Percentiles rank a stretch among this genome's conserved stretches.
Evolutionary conservation across 2,888 invertebrate genomes (phyloP).

Genomic region (Harpalus rubripes): DNA sequence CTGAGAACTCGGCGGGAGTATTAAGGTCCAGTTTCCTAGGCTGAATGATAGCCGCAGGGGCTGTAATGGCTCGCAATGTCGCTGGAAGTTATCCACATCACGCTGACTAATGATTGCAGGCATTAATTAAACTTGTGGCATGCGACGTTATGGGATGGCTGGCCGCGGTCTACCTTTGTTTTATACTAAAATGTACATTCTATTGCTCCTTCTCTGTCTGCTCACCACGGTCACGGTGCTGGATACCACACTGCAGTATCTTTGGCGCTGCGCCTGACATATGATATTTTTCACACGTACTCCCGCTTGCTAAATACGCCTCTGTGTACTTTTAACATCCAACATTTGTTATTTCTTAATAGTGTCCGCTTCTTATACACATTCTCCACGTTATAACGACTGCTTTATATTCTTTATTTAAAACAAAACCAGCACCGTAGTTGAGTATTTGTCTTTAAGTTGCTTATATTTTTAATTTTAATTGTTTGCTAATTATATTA

Average conservation of each 20-base stretch:
- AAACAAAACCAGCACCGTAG: not conserved
- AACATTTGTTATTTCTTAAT: slow-evolving; percentile 45
- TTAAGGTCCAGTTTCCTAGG: slow-evolving; percentile 64
- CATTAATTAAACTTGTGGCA: slow-evolving; percentile 67
- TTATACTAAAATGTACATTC: slow-evolving; percentile 61
- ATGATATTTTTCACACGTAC: slow-evolving; percentile 55
- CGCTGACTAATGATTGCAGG: slow-evolving; percentile 67
- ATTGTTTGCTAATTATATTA: no score
- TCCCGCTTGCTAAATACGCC: slow-evolving; percentile 34
- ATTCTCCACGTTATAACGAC: not conserved
- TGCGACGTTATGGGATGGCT: slow-evolving; percentile 57
- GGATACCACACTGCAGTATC: slow-evolving; percentile 2
- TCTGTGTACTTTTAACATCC: slow-evolving; percentile 36
- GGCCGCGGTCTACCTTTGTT: slow-evolving; percentile 54
- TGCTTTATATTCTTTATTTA: not conserved
- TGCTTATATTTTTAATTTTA: no score
- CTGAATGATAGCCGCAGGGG: slow-evolving; percentile 58
- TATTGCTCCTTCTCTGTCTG: slow-evolving; percentile 42
- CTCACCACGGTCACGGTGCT: not conserved
- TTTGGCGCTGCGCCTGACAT: slow-evolving; percentile 18
- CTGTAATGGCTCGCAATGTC: slow-evolving; percentile 59
- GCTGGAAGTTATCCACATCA: slow-evolving; percentile 65
- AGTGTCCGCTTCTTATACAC: slow-evolving; percentile 40
- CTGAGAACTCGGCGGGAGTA: slow-evolving; percentile 19
- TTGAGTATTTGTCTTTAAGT: no score